Base-by-base conservation (phyloP, 1,140 invertebrate genomes). In the Heterodera schachtii region DNA sequence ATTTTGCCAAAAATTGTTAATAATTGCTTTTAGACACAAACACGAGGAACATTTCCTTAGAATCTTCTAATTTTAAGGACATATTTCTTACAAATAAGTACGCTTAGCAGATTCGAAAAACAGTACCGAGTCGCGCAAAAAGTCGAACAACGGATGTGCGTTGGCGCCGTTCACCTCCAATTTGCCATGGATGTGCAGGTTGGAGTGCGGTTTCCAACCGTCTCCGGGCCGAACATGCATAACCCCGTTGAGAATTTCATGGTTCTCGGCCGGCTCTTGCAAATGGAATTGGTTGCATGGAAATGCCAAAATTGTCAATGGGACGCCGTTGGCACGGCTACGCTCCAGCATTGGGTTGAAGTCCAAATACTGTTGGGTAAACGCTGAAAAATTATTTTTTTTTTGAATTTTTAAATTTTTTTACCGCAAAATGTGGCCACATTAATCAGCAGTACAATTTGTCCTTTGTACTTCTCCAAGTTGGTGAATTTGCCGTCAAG, bases 251-350 rank as follows among this genome's bases (percentile, higher is more conserved):
- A 89, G 74, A 57, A 89, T 67, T 76, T 89, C 87, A 82, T 89
- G 88, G 82, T 89, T 89, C 75, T 89, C 89, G 70, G 88, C 88
- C 19, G 87, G 87, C 71, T 89, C 87, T 78, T 88, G 87, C 78
- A 90, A 78, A 52, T 90, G 86, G 86, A 92, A 92, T 71, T 90
- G 88, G 81, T 92, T 91, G 83, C 90, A 91, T 13, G 91, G 91
- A 82, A 92, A 91, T 47, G 89, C 91, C 31, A 92, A 79, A 69
- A 91, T 31, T 79, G 75, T 31, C 6, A 67, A 31, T 60, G 89
- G 46, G 49, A 60, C 47, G 74, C 86, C 87, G 52, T 84, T 81
- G 31, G 77, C 83, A 44, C 75, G 81, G 77, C 89, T 84, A 52
- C 82, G 79, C 74, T 90, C 84, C 64, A 89, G 87, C 2, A 89